Percentiles rank a stretch among this genome's conserved stretches.
These are phyloP conservation scores for Nothocercus julius DNA, from an alignment of 2,113 vertebrate species.

Conservation along the genomic window DNA sequence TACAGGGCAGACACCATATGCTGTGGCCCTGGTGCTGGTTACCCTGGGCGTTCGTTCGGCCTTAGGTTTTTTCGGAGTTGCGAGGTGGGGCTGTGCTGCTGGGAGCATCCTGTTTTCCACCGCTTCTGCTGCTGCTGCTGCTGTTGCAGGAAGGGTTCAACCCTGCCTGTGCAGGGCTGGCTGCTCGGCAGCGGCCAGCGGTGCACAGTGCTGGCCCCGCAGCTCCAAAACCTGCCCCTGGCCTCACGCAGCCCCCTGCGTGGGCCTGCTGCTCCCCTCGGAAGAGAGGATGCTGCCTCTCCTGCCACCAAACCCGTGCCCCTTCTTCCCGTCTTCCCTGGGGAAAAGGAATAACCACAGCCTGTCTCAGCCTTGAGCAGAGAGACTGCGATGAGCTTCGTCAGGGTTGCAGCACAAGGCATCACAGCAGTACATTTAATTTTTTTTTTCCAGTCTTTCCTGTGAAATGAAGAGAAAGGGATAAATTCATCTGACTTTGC, in stretches of 20 bases:
- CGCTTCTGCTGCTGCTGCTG: neutral
- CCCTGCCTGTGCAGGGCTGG: neutral
- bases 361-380: neutral
- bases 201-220: neutral
- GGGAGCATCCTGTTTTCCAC: neutral
- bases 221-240: neutral
- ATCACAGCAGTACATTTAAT: neutral
- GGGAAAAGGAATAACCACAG: neutral
- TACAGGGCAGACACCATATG: neutral
- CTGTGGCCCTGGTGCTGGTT: neutral
- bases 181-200: neutral
- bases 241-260: neutral
- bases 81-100: neutral
- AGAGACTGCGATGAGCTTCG: accelerated
- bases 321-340: neutral
- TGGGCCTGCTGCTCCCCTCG: neutral
- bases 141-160: neutral
- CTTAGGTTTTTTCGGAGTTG: neutral
- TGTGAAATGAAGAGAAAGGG: neutral
- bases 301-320: neutral
- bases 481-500: neutral
- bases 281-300: neutral
- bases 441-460: neutral
- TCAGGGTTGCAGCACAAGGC: neutral
- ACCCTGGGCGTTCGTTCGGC: neutral